Evolutionary conservation across 2,113 vertebrate species (phyloP).

Genomic region (Anhinga rufa): DNA sequence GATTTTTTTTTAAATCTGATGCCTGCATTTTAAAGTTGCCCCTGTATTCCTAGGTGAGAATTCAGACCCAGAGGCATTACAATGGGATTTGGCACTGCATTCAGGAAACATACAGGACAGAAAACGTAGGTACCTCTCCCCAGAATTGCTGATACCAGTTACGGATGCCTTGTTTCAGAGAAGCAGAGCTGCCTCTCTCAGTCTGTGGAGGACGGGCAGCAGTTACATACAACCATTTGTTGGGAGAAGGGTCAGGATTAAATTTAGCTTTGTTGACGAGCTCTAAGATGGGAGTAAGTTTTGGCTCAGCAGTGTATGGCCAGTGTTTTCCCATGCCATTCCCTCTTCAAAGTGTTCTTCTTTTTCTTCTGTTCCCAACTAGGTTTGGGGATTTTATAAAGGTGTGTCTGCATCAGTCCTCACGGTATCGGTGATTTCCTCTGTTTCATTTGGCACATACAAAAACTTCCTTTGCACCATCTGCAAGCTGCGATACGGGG

Average conservation of each 20-base stretch:
- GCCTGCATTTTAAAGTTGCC: background rate
- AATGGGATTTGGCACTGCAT: slow-evolving; percentile 81
- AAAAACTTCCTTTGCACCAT: slow-evolving; percentile 70
- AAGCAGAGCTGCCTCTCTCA: background rate
- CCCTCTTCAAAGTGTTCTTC: background rate
- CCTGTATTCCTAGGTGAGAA: slow-evolving; percentile 73
- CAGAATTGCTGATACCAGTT: background rate
- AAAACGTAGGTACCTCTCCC: slow-evolving; percentile 70
- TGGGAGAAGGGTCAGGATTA: background rate
- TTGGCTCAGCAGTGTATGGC: background rate
- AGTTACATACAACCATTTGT: no score
- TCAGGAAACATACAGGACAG: slow-evolving; percentile 72
- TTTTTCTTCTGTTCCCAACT: background rate
- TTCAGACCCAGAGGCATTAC: slow-evolving; percentile 80
- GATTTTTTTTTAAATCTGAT: background rate
- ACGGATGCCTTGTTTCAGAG: background rate
- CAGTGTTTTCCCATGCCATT: background rate
- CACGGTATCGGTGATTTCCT: slow-evolving; percentile 73
- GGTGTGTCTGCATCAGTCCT: slow-evolving; percentile 79
- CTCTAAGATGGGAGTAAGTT: background rate
- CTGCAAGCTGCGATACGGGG: slow-evolving; percentile 69
- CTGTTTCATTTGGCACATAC: slow-evolving; percentile 81
- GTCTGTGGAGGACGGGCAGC: background rate
- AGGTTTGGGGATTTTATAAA: slow-evolving; percentile 82
- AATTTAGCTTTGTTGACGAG: background rate